Percentiles rank a stretch among this genome's conserved stretches.
Evolutionary conservation across 2,797 vertebrate genomes (phyloP).

Genomic region (Xerus rutilus): DNA sequence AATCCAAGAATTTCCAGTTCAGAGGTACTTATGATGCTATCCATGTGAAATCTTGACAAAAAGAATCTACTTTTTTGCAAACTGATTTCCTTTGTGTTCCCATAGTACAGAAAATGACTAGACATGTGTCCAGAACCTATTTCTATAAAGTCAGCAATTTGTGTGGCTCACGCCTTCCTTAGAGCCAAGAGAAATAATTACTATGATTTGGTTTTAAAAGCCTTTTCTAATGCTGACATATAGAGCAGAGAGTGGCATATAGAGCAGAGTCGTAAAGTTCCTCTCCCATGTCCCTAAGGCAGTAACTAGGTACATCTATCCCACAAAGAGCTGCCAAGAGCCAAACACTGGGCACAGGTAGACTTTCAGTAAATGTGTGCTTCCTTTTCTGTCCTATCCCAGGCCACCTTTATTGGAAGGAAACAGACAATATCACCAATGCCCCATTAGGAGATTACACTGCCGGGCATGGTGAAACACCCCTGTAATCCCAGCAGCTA

Average conservation of each 20-base stretch:
- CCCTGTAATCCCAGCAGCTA: too few relatives aligned
- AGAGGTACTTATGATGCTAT: slow-evolving; percentile 5
- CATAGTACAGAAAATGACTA: neutral
- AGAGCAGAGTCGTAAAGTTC: neutral
- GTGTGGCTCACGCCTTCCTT: neutral
- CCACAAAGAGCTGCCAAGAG: neutral
- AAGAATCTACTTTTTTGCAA: slow-evolving; percentile 17
- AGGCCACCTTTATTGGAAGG: neutral
- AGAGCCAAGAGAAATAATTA: slow-evolving; percentile 14
- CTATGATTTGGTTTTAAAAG: neutral
- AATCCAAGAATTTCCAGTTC: slow-evolving; percentile 8
- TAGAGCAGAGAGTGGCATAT: neutral
- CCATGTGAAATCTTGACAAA: neutral
- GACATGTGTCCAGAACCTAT: too few relatives aligned
- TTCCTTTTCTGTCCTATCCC: neutral
- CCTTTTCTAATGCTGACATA: neutral
- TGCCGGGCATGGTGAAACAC: too few relatives aligned
- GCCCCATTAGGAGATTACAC: neutral
- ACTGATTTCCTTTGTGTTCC: neutral
- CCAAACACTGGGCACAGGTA: neutral
- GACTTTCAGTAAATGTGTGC: neutral
- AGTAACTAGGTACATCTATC: neutral
- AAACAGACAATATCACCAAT: neutral
- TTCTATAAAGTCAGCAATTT: neutral
- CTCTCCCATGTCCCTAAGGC: neutral